Percentiles rank a stretch among this genome's conserved stretches.
phyloP scores from a whole-genome alignment of 2,797 vertebrate genomes.

The Microhierax caerulescens region DNA sequence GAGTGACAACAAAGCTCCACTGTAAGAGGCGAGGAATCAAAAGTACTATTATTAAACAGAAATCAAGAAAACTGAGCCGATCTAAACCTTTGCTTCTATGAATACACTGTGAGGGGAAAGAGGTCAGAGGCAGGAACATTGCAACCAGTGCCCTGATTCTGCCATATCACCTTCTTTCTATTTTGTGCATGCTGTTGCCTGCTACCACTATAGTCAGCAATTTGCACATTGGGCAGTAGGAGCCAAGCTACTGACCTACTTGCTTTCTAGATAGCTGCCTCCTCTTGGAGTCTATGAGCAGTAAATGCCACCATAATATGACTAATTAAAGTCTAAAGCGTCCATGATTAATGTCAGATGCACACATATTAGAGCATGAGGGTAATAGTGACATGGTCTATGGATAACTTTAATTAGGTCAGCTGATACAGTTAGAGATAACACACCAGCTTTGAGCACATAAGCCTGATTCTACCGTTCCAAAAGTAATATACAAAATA shows the following conservation, averaged over 20 bases:
- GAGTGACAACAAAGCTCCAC: neutral
- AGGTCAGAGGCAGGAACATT: neutral
- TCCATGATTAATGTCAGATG: neutral
- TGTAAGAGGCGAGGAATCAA: neutral
- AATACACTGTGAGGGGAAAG: neutral
- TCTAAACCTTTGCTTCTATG: neutral
- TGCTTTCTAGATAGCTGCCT: neutral
- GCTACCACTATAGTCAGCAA: neutral
- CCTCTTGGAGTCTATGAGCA: neutral
- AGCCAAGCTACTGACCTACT: neutral
- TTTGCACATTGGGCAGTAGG: neutral
- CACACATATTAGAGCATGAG: neutral
- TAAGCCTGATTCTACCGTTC: neutral
- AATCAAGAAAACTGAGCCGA: neutral
- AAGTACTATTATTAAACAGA: neutral
- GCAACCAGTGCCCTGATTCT: neutral
- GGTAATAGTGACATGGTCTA: neutral
- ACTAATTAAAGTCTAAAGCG: neutral
- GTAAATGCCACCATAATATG: neutral
- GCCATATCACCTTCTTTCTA: neutral
- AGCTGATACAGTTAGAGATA: neutral
- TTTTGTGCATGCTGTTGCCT: neutral
- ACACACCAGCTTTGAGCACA: neutral
- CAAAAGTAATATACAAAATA: neutral
- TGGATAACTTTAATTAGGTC: neutral